Evolutionary conservation across 2,888 invertebrate genomes (phyloP), one percentile per base, ranked within the genome.

Genomic region (Marasmarcha lunaedactyla): DNA sequence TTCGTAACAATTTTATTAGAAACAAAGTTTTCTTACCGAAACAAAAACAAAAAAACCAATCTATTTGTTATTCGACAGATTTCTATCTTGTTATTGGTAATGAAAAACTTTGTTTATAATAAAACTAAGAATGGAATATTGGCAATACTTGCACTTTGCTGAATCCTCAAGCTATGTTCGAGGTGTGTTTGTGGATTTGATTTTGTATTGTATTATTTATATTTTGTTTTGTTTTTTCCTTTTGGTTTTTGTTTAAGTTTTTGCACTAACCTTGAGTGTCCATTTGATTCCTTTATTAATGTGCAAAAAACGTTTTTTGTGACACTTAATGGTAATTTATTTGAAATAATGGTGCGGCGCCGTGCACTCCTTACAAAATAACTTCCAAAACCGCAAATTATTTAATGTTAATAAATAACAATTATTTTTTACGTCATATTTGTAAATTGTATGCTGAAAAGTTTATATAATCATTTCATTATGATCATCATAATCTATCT

Each of bases 61-160:
- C 10, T 10, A 25, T 25, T n/a, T n/a, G n/a, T n/a, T n/a, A n/a
- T n/a, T n/a, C n/a, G n/a, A n/a, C n/a, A n/a, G n/a, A n/a, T n/a
- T n/a, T n/a, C n/a, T n/a, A n/a, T n/a, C n/a, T n/a, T n/a, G n/a
- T n/a, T n/a, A n/a, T n/a, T n/a, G n/a, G n/a, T n/a, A n/a, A 20
- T 20, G 3, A 20, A 34, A 52, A 57, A 60, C 68, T 70, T 70
- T 60, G 69, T 69, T 78, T 73, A 62, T 73, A 70, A 69, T 78
- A 71, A 70, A 71, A 68, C 44, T 50, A 57, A 50, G 46, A 59
- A 61, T 50, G 63, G 55, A 51, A 63, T 65, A 68, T 70, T 70
- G 61, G 63, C 67, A 65, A 69, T 64, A 62, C 62, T 48, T 76
- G 78, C 78, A 79, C 78, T 64, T 71, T 72, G 57, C 62, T 61